Conservation (phyloP, 2,797 vertebrate genomes). For the Poeciliopsis turneri region DNA sequence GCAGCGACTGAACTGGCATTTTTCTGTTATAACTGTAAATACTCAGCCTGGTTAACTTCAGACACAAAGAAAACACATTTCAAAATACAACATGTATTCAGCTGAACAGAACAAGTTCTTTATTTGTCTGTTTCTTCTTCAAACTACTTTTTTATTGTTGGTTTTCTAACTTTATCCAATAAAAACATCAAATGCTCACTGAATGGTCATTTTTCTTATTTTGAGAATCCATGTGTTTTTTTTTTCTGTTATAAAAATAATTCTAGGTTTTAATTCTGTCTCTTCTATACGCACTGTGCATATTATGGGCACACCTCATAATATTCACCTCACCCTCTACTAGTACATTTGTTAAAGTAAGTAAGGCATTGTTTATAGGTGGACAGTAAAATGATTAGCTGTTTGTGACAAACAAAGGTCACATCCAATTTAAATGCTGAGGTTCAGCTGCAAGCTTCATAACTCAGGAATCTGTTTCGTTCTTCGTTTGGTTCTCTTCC, state of each 20-base stretch:
- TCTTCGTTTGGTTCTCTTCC: conserved; percentile 12
- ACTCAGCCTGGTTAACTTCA: not conserved
- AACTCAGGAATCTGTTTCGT: conserved; percentile 11
- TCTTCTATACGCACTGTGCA: not conserved
- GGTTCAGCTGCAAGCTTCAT: conserved; percentile 17
- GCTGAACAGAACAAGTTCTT: not conserved
- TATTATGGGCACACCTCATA: not conserved
- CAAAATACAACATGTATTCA: not conserved
- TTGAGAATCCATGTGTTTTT: not conserved
- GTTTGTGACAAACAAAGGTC: conserved; percentile 10
- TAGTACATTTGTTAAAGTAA: not conserved
- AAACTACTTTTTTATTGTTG: not conserved
- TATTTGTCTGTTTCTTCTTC: too few species aligned
- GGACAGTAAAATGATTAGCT: not conserved
- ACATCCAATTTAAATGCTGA: not conserved
- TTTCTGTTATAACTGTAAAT: too few species aligned
- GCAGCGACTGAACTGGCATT: not conserved
- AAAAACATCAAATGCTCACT: not conserved
- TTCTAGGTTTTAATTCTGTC: not conserved
- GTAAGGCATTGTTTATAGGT: not conserved
- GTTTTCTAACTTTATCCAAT: not conserved
- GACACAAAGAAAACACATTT: not conserved
- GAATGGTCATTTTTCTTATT: not conserved
- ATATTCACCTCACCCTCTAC: not conserved
- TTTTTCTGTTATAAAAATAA: not conserved